phyloP scores from a whole-genome alignment of 2,113 vertebrate genomes.

The Cyprinus carpio region DNA sequence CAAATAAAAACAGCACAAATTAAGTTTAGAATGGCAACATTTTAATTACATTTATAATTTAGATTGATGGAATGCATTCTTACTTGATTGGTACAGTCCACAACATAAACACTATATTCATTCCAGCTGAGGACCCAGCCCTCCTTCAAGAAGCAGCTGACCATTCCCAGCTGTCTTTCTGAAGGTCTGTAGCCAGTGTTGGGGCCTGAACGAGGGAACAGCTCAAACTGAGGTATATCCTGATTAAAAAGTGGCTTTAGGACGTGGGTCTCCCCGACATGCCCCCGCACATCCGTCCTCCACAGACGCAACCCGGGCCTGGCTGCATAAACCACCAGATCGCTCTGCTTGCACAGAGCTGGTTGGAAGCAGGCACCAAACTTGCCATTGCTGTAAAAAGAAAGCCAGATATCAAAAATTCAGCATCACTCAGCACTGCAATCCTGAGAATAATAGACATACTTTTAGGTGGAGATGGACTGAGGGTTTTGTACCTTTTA shows the following conservation, averaged over 20 bases:
- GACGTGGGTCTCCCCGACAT: conserved; percentile 88
- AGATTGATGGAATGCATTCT: not conserved
- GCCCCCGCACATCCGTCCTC: conserved; percentile 86
- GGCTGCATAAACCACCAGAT: conserved; percentile 86
- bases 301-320: conserved; percentile 93
- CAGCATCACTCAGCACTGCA: not conserved
- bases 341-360: conserved; percentile 92
- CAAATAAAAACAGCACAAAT: conserved; percentile 35
- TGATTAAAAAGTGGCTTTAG: conserved; percentile 84
- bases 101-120: conserved; percentile 90
- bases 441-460: not conserved
- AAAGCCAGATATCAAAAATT: conserved; percentile 22
- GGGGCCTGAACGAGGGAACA: conserved; percentile 83
- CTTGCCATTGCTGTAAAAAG: conserved; percentile 81
- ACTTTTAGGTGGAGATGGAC: not conserved
- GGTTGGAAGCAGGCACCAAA: conserved; percentile 96
- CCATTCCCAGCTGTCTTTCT: conserved; percentile 87
- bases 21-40: not conserved
- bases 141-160: conserved; percentile 86
- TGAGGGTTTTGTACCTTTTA: conserved; percentile 78
- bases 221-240: conserved; percentile 84
- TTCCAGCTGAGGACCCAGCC: conserved; percentile 98
- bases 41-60: not conserved
- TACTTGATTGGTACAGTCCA: conserved; percentile 90
- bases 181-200: conserved; percentile 73